Percentiles rank a stretch among this genome's conserved stretches.
phyloP scores from a whole-genome alignment of 2,113 vertebrate genomes.

The chimpanzee (Pan troglodytes) region DNA sequence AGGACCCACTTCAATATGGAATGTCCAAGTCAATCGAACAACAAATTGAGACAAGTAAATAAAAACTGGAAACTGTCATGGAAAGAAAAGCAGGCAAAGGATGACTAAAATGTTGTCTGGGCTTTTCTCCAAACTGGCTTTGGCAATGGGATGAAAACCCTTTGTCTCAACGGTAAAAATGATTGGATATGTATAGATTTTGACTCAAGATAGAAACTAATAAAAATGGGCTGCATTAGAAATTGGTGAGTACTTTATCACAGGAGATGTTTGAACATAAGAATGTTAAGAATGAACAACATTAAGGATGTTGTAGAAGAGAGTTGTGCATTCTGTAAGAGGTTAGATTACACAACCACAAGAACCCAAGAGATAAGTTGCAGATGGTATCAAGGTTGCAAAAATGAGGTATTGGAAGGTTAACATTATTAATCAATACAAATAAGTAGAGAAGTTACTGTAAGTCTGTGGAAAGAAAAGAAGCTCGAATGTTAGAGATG shows the following conservation, averaged over 20 bases:
- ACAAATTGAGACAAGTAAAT: neutral
- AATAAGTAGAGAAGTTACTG: neutral
- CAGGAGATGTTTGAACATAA: neutral
- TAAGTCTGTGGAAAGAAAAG: neutral
- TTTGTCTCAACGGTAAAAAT: neutral
- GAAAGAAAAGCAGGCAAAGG: neutral
- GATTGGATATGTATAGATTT: neutral
- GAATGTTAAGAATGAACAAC: neutral
- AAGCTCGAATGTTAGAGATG: neutral
- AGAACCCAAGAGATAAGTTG: neutral
- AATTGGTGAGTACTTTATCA: neutral
- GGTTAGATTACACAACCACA: neutral
- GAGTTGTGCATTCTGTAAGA: neutral
- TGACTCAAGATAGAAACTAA: constrained; percentile 3
- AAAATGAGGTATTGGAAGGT: neutral
- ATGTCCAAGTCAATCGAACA: neutral
- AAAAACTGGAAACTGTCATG: neutral
- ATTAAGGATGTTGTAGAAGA: neutral
- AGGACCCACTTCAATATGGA: neutral
- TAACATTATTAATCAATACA: neutral
- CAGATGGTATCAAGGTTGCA: neutral
- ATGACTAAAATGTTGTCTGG: neutral
- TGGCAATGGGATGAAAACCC: neutral
- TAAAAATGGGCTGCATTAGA: neutral
- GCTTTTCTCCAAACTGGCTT: neutral